Conservation (phyloP, 1,140 invertebrate species). For the Brachionus plicatilis region DNA sequence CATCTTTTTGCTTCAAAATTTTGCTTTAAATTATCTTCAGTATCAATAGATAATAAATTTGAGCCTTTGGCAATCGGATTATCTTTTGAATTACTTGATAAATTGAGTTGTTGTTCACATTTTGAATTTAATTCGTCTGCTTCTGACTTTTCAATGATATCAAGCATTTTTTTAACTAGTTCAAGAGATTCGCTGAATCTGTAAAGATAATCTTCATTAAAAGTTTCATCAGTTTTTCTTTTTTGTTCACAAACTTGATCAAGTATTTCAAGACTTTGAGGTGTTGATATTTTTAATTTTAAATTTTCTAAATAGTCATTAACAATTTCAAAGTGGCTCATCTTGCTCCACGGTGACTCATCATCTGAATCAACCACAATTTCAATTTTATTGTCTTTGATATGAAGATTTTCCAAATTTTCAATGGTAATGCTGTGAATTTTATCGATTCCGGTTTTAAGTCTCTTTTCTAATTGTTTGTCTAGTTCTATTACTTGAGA, state of each 20-base stretch:
- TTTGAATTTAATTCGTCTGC: not conserved
- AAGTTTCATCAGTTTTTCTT: not conserved
- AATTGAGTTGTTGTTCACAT: not conserved
- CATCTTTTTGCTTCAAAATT: not conserved
- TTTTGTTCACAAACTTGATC: not conserved
- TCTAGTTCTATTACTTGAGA: not conserved
- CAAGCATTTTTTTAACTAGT: not conserved
- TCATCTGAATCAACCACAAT: not conserved
- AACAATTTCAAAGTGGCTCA: not conserved
- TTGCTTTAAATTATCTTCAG: not conserved
- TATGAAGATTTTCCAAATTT: not conserved
- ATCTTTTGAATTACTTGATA: not conserved
- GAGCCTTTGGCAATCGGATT: not conserved
- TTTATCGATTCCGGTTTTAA: not conserved
- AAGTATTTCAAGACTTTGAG: not conserved
- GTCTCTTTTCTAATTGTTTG: not conserved
- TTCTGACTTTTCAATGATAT: not conserved
- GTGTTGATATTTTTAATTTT: not conserved
- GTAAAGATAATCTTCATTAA: constrained; percentile 8
- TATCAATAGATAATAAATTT: not conserved
- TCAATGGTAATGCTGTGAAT: not conserved
- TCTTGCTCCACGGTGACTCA: not conserved
- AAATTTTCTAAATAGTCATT: not conserved
- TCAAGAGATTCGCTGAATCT: not conserved
- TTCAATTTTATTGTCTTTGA: not conserved